Evolutionary conservation across 2,113 vertebrate genomes (phyloP).

Genomic region (Corvus cornix): DNA sequence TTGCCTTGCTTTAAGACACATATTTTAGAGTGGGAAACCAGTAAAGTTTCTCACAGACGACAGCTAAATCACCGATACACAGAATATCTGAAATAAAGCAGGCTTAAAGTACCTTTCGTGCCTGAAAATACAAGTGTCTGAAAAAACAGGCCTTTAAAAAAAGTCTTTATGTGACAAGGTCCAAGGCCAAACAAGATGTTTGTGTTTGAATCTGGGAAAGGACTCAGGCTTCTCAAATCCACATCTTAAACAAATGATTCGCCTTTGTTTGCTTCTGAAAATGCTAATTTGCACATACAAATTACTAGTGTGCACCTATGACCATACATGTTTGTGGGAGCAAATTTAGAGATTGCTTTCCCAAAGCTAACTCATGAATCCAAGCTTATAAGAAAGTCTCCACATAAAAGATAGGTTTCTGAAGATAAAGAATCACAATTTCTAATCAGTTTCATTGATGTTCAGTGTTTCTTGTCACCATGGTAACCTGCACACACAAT

Average conservation of each 20-base stretch:
- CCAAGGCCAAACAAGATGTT: conserved; percentile 25
- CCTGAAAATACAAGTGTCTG: background rate
- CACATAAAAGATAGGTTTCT: background rate
- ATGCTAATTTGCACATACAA: conserved; percentile 20
- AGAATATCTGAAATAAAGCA: background rate
- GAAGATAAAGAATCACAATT: conserved; percentile 20
- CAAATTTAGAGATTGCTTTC: background rate
- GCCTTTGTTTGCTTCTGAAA: conserved; percentile 33
- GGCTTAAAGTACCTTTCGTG: background rate
- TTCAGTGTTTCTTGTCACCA: background rate
- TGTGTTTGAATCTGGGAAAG: conserved; percentile 31
- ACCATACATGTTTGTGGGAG: background rate
- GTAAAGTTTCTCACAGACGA: background rate
- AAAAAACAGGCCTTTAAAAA: background rate
- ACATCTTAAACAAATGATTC: background rate
- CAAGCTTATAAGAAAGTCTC: background rate
- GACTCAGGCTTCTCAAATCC: background rate
- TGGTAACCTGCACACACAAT: conserved; percentile 11
- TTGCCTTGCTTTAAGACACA: background rate
- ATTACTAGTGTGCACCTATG: background rate
- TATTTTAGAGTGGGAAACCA: background rate
- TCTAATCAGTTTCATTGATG: conserved; percentile 58
- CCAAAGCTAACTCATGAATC: background rate
- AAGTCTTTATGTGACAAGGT: background rate
- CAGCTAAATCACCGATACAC: background rate